Conservation (phyloP, 2,888 invertebrate species). For the Bugulina stolonifera region DNA sequence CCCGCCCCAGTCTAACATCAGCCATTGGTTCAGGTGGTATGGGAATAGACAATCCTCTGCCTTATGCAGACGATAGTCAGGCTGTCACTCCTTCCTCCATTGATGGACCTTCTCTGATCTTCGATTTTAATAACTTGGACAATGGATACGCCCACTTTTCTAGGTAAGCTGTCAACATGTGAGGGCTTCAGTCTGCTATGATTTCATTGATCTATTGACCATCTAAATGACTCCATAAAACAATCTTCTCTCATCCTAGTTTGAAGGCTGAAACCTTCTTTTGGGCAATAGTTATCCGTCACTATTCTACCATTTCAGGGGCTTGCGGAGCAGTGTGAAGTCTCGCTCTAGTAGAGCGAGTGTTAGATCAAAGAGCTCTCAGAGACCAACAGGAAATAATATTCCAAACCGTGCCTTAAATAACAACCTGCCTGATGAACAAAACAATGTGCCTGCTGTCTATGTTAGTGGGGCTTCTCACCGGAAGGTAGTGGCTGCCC, state of each 20-base stretch:
- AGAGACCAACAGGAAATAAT: neutral
- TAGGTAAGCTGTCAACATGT: neutral
- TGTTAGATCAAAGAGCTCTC: neutral
- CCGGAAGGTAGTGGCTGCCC: conserved; percentile 3
- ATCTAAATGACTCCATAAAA: too few species aligned
- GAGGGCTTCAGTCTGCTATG: neutral
- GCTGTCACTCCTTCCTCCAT: conserved; percentile 97
- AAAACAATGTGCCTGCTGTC: neutral
- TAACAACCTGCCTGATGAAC: neutral
- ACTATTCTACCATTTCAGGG: neutral
- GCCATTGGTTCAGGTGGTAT: neutral
- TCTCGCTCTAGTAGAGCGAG: neutral
- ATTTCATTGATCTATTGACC: too few species aligned
- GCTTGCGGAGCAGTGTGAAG: neutral
- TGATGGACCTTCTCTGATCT: conserved; percentile 56
- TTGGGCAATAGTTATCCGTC: too few species aligned
- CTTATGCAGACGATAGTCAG: conserved; percentile 93
- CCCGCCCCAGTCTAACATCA: neutral
- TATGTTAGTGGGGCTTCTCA: neutral
- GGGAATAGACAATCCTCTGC: conserved; percentile 57
- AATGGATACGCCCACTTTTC: conserved; percentile 14
- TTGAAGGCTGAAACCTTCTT: too few species aligned
- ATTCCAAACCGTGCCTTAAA: conserved; percentile 10
- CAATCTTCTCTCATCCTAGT: too few species aligned
- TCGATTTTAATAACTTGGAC: neutral